Base-by-base conservation (phyloP, 53 echinoderm and acorn worm species). In the Zoroaster sp. region DNA sequence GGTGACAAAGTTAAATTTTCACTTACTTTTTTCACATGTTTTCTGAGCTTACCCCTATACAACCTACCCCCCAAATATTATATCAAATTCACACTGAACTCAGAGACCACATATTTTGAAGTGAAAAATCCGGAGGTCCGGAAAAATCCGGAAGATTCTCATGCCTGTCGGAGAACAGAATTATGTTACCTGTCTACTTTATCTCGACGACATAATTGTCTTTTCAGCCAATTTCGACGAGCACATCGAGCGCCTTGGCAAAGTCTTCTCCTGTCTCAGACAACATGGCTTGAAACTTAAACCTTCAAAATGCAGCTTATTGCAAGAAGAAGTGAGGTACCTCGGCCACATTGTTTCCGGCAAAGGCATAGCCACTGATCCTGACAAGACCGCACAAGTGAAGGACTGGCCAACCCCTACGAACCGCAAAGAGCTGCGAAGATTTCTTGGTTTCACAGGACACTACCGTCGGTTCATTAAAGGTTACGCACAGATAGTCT, bases 151-250 rank as follows among this genome's bases (percentile, higher is more conserved):
- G n/a, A n/a, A n/a, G n/a, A n/a, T n/a, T n/a, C n/a, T n/a, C n/a
- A n/a, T n/a, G n/a, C n/a, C n/a, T n/a, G n/a, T n/a, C n/a, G n/a
- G 70, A 12, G 83, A 83, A 15, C 83, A 32, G 7, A 77, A 77
- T 32, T 47, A 47, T 25, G 21, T 35, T 3, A 32, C 77, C 10
- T 38, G 36, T 5, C 77, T 77, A 4, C 35, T 77, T 8, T 77
- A 83, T 37, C 54, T 88, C 8, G 88, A 78, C 54, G 88, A 88
- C 54, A 78, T 88, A 7, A 77, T 88, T 17, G 88, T 88, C 1
- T 88, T 78, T 42, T 76, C 76, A 6, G 66, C 34, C 15, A 78
- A 54, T 14, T 33, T 88, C 14, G 88, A 88, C 2, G 88, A 78
- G 25, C 88, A 88, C 43, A 66, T 88, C 12, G 43, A 65, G 14